Evolutionary conservation across 1,140 invertebrate genomes (phyloP), one percentile per base, ranked within the genome.

Genomic region (Phymorhynchus buccinoides): DNA sequence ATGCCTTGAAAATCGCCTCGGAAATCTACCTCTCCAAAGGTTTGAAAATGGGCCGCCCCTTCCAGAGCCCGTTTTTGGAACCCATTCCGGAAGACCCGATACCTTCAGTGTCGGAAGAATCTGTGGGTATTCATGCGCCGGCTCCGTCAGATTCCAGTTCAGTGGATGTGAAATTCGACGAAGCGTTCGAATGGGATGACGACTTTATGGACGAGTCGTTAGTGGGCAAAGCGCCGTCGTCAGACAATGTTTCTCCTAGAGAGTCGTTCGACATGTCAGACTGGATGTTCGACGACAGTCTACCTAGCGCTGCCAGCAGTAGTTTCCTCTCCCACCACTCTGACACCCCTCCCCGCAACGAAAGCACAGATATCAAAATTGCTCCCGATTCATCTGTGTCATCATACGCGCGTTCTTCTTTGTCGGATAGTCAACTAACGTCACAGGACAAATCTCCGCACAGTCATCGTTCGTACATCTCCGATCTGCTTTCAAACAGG

Each of bases 101-200:
- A 84, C 48, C 85, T 89, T 62, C 87, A 85, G 41, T 86, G 18
- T 86, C 84, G 18, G 89, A 90, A 79, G 84, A 88, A 18, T 80
- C 79, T 39, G 77, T 48, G 12, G n/a, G n/a, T n/a, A n/a, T n/a
- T n/a, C n/a, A n/a, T n/a, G 52, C 68, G 18, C 62, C 73, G 32
- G 80, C 80, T 22, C 85, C 88, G 27, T 89, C 88, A 56, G 86
- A 89, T 56, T 88, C 84, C 41, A 88, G 88, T 48, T 87, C 86
- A 1, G 18, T 85, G 66, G 88, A 87, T 42, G 79, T 89, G 12
- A 89, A 87, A 73, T 88, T 90, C 89, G 89, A 90, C 7, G 90
- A 91, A 66, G 62, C 86, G 32, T 88, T 88, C 78, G 90, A 92
- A 84, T 92, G 91, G 91, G 91, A 92, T 87, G 91, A 92, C 83